Evolutionary conservation across 2,888 invertebrate species (phyloP), one percentile per base, ranked within the genome.

Genomic region (Thymelicus lineola): DNA sequence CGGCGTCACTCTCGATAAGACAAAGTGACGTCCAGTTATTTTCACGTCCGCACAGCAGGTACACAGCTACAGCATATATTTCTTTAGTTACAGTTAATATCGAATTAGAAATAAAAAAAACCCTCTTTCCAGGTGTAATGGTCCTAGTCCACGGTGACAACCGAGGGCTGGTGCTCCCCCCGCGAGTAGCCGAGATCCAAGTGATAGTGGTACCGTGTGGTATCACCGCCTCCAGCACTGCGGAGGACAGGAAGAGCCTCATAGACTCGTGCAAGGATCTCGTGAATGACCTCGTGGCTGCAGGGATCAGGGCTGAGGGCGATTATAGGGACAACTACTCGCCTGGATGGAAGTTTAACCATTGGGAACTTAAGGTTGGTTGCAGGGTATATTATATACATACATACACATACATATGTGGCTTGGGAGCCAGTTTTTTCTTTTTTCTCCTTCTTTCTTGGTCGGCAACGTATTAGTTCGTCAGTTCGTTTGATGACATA

Each of bases 281-380:
- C 17, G 97, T 97, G 74, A 83, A 90, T 0, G 94, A 94, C 36
- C 87, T 99, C 17, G 81, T 82, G 2, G 89, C 89, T 0, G 95
- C 91, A 0, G 96, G 95, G 0, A 87, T 99, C 9, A 94, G 97
- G 72, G 96, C 97, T 0, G 96, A 97, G 75, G 97, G 97, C 7
- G 99, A 99, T 89, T 96, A 96, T 75, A 94, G 99, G 67, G 98
- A 98, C 81, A 99, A 99, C 89, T 98, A 99, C 86, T 98, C 99
- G 14, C 99, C 99, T 0, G 99, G 99, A 0, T 99, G 99, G 99
- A 99, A 99, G 91, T 99, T 98, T 86, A 99, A 98, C 85, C 98
- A 99, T 83, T 99, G 98, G 98, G 98, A 99, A 86, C 90, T 99
- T 46, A 99, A 98, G 95, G 97, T 66, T 14, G 7, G 48, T 15